Evolutionary conservation across 2,888 invertebrate species (phyloP).

Genomic region (Octonoba sinensis): DNA sequence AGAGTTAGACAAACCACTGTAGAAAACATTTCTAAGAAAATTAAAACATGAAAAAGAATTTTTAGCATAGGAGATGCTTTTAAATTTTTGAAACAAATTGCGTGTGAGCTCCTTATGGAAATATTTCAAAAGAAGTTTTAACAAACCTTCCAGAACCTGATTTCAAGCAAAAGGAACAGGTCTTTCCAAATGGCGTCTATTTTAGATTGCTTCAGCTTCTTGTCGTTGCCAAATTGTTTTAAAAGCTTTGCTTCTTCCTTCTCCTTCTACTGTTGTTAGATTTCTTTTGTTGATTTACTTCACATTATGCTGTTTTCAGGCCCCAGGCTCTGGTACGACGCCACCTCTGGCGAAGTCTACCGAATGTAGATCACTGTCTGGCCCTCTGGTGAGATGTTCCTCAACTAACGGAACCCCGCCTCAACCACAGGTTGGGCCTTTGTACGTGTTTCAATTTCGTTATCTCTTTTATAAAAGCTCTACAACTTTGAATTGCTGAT

Average conservation of each 20-base stretch:
- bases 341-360: slow-evolving; percentile 60
- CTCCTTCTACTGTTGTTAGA: not conserved
- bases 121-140: no score
- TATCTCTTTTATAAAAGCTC: not conserved
- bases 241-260: not conserved
- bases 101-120: no score
- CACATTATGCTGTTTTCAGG: slow-evolving; percentile 54
- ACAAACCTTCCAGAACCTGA: no score
- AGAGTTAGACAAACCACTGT: no score
- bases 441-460: slow-evolving; percentile 52
- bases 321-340: slow-evolving; percentile 63
- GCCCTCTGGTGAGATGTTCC: slow-evolving; percentile 54
- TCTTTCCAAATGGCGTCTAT: no score
- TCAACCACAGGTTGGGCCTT: slow-evolving; percentile 62
- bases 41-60: no score
- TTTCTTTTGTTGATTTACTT: slow-evolving; percentile 4
- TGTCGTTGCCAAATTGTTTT: slow-evolving; percentile 9
- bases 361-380: slow-evolving; percentile 59
- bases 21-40: no score
- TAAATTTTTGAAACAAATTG: no score
- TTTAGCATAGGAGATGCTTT: no score
- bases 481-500: no score
- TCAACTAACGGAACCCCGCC: slow-evolving; percentile 58
- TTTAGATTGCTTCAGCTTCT: slow-evolving; percentile 6
- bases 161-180: no score